Base-by-base conservation (phyloP, 2,797 vertebrate genomes). In the Phoxinus dragarum region DNA sequence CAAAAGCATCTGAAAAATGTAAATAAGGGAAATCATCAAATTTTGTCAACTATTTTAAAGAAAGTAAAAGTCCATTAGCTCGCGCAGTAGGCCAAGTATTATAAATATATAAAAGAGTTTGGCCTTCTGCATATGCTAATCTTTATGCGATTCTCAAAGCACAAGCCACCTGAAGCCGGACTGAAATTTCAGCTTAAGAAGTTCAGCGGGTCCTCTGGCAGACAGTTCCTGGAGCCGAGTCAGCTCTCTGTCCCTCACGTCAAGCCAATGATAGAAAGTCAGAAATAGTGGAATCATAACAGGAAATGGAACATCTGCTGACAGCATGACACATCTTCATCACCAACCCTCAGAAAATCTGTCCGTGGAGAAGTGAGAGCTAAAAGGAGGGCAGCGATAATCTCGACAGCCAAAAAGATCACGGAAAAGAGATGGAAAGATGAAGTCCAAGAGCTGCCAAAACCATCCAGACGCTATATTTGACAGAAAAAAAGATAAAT, bases 291-390 rank as follows among this genome's bases (percentile, higher is more conserved):
- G 54, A 85, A 61, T 79, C 86, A 61, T 84, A 83, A 82, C 74
- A 88, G 82, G 84, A 87, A 87, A 59, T 52, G 44, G 71, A 90
- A 86, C 86, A 83, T 90, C 85, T 89, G 88, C 86, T 89, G 88
- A 84, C 86, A 86, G 79, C 79, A 88, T 90, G 88, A 89, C 90
- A 88, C 84, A 85, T 89, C 86, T 85, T 88, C 76, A 85, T 91
- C 89, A 89, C 87, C 86, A 85, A 67, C 89, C 77, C 72, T 88
- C 80, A 76, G 84, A 87, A 88, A 88, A 88, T 74, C 84, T 88
- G 86, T 84, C 86, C 75, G 40, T 52, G 59, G n/a, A 87, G 68
- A 78, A 68, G 68, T 27, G 73, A 88, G 71, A 81, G 69, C 75
- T 77, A 73, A 68, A 86, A 89, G 82, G 68, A 77, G 83, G 49